These are phyloP conservation scores for Catharus fuscescens DNA, from an alignment of 2,113 vertebrate genomes.

Conservation along the genomic window DNA sequence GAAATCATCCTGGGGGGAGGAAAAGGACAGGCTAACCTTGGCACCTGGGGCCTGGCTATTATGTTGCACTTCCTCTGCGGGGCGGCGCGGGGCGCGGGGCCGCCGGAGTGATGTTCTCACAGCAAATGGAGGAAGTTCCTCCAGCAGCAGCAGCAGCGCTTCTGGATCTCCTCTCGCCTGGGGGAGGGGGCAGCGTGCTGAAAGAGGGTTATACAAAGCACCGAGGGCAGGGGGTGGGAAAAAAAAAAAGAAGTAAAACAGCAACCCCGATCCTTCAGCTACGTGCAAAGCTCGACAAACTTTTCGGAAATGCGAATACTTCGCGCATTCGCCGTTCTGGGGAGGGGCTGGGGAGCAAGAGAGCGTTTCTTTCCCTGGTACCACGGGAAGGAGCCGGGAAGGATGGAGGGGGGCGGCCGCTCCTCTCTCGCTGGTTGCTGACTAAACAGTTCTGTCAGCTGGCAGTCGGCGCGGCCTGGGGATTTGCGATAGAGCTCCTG, in stretches of 20 bases:
- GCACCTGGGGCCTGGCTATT: conserved; percentile 72
- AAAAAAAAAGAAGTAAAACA: background rate
- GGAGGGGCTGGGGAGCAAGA: background rate
- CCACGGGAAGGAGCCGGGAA: background rate
- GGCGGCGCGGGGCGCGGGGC: conserved; percentile 51
- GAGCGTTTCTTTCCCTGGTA: background rate
- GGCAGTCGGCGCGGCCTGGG: conserved; percentile 77
- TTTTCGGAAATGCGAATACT: background rate
- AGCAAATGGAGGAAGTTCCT: conserved; percentile 85
- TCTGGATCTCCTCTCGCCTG: background rate
- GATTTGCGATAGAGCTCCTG: conserved; percentile 82
- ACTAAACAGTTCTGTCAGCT: conserved; percentile 88
- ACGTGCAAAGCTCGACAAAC: background rate
- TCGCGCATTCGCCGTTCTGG: background rate
- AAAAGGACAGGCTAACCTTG: conserved; percentile 70
- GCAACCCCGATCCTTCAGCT: background rate
- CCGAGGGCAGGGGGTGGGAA: background rate
- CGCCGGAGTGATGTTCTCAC: conserved; percentile 41
- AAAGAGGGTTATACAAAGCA: background rate
- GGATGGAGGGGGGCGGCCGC: conserved; percentile 36
- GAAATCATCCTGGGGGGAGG: conserved; percentile 53
- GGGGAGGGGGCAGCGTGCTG: conserved; percentile 17
- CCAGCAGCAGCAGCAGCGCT: conserved; percentile 28
- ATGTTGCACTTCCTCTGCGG: conserved; percentile 64
- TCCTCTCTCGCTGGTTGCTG: conserved; percentile 73